Evolutionary conservation across 2,113 vertebrate genomes (phyloP).

Genomic region (Thinocorus orbignyianus): DNA sequence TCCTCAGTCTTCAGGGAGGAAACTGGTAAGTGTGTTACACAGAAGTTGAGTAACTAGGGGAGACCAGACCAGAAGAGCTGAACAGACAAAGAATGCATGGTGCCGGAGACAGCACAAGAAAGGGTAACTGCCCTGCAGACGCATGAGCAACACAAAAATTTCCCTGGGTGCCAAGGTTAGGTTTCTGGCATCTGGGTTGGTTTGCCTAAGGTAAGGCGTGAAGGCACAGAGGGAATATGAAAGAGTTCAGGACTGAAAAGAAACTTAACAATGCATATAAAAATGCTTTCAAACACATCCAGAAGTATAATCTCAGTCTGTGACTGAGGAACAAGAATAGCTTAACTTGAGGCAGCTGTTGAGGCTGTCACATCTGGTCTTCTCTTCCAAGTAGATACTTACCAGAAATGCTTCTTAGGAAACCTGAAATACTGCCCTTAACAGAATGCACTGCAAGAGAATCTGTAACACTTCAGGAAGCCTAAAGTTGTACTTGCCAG

Average conservation of each 20-base stretch:
- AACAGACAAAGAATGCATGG: neutral
- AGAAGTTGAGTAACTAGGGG: neutral
- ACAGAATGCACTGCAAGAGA: neutral
- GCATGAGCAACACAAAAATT: neutral
- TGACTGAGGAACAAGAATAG: neutral
- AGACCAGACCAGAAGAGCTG: neutral
- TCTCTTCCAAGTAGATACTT: neutral
- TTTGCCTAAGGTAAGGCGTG: neutral
- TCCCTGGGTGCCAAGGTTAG: neutral
- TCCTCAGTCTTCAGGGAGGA: neutral
- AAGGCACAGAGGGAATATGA: neutral
- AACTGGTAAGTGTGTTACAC: neutral
- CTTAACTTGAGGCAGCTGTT: neutral
- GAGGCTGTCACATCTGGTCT: neutral
- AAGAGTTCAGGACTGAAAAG: neutral
- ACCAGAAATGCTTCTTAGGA: neutral
- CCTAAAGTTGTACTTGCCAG: neutral
- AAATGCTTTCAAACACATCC: neutral
- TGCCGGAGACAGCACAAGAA: neutral
- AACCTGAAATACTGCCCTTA: neutral
- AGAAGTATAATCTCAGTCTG: neutral
- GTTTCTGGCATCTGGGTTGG: neutral
- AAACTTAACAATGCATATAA: neutral
- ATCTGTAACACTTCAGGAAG: neutral
- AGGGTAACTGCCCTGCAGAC: neutral